Percentiles rank a stretch among this genome's conserved stretches.
Conservation (phyloP, 1,140 invertebrate genomes). For the Eriocheir sinensis region DNA sequence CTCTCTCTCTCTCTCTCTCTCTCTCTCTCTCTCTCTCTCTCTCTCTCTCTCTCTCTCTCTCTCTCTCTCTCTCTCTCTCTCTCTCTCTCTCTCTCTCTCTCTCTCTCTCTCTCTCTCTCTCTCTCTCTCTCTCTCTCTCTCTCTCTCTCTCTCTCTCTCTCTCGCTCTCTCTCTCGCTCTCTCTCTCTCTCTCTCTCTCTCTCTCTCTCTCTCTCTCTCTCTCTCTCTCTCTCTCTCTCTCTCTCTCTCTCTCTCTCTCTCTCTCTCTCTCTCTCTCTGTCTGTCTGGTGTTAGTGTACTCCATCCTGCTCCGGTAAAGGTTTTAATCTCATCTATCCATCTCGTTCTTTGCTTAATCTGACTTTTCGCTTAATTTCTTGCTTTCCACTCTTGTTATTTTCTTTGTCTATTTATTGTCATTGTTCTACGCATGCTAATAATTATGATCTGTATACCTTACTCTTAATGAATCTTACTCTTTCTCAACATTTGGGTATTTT, state of each 20-base stretch:
- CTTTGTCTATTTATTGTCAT: background rate
- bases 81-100: constrained; percentile 22
- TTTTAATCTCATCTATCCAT: no score
- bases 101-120: constrained; percentile 22
- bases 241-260: background rate
- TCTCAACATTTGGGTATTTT: background rate
- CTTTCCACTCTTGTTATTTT: no score
- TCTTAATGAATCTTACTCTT: background rate
- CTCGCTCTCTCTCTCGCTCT: no score
- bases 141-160: no score
- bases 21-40: constrained; percentile 13
- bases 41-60: constrained; percentile 22
- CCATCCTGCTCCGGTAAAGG: no score
- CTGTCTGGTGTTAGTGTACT: no score
- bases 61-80: constrained; percentile 22
- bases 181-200: no score
- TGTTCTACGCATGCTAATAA: background rate
- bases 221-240: background rate
- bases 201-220: no score
- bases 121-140: background rate
- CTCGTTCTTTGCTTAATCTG: background rate
- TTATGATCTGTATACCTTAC: background rate
- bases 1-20: constrained; percentile 11
- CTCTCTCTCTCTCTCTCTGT: background rate
- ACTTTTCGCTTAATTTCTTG: background rate